These are phyloP conservation scores for Melanostigma gelatinosum DNA, from an alignment of 2,113 vertebrate genomes.

Conservation along the genomic window DNA sequence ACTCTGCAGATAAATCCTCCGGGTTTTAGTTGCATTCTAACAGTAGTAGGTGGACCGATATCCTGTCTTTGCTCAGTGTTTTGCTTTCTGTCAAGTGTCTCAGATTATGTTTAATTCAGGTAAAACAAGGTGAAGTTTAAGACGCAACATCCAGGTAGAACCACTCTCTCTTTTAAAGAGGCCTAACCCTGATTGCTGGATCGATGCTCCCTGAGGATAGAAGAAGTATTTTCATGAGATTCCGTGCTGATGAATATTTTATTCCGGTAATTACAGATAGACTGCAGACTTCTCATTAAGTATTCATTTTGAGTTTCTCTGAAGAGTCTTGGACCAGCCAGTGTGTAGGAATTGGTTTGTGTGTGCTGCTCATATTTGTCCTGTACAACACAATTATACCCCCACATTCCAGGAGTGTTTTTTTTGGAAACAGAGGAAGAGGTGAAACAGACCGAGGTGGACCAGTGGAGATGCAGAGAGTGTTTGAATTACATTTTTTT, in stretches of 20 bases:
- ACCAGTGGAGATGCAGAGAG: background rate
- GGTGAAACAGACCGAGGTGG: background rate
- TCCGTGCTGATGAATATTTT: slow-evolving; percentile 4
- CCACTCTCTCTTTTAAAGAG: background rate
- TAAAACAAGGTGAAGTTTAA: background rate
- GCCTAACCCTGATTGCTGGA: background rate
- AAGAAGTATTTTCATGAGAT: background rate
- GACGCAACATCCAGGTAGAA: background rate
- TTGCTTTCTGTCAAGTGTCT: background rate
- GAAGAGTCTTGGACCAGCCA: background rate
- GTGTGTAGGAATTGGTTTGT: background rate
- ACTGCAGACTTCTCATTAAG: slow-evolving; percentile 1
- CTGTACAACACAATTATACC: slow-evolving; percentile 36
- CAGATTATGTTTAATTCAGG: background rate
- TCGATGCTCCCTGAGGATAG: background rate
- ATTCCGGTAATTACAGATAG: background rate
- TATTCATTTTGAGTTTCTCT: background rate
- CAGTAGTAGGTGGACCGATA: background rate
- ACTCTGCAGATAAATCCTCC: slow-evolving; percentile 15
- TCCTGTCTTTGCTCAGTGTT: background rate
- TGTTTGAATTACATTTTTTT: background rate
- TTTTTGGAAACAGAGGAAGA: background rate
- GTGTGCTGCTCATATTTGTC: slow-evolving; percentile 27
- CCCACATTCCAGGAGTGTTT: slow-evolving; percentile 28
- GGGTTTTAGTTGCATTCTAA: background rate